Evolutionary conservation across 2,113 vertebrate species (phyloP).

Genomic region (Falco punctatus): DNA sequence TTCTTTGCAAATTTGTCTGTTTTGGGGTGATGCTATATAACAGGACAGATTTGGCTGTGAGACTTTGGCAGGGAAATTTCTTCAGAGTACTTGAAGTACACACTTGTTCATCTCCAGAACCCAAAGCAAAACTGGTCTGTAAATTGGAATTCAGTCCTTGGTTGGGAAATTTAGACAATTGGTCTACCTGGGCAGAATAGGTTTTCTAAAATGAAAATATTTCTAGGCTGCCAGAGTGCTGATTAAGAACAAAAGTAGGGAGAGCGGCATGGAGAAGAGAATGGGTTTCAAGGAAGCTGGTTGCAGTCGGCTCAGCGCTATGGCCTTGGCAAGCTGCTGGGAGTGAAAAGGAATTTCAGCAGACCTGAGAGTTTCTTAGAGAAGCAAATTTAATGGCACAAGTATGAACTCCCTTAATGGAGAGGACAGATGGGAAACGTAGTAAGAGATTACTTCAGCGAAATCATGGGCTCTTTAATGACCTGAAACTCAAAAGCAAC

Average conservation of each 20-base stretch:
- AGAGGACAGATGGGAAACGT: slow-evolving; percentile 39
- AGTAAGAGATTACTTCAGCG: slow-evolving; percentile 29
- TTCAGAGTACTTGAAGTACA: background rate
- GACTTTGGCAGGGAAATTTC: background rate
- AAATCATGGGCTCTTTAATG: background rate
- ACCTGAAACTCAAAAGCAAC: slow-evolving; percentile 42
- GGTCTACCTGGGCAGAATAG: background rate
- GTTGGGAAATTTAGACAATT: background rate
- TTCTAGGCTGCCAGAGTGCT: background rate
- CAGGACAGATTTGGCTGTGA: background rate
- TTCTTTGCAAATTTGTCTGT: background rate
- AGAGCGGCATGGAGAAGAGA: background rate
- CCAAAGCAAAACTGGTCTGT: background rate
- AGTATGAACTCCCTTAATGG: slow-evolving; percentile 32
- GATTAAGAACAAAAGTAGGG: background rate
- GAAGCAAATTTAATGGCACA: background rate
- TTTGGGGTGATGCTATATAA: background rate
- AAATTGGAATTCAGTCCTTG: background rate
- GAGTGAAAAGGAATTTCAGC: background rate
- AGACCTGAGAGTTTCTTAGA: slow-evolving; percentile 18
- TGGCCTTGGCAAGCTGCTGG: background rate
- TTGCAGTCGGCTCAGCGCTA: background rate
- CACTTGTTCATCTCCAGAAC: background rate
- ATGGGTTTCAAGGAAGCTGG: background rate
- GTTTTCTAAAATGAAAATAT: background rate